A percentile compares a stretch with the other conserved stretches of the same genome.
These are phyloP conservation scores for Heliconius ethilla DNA, from an alignment of 2,888 invertebrate species.

Conservation along the genomic window DNA sequence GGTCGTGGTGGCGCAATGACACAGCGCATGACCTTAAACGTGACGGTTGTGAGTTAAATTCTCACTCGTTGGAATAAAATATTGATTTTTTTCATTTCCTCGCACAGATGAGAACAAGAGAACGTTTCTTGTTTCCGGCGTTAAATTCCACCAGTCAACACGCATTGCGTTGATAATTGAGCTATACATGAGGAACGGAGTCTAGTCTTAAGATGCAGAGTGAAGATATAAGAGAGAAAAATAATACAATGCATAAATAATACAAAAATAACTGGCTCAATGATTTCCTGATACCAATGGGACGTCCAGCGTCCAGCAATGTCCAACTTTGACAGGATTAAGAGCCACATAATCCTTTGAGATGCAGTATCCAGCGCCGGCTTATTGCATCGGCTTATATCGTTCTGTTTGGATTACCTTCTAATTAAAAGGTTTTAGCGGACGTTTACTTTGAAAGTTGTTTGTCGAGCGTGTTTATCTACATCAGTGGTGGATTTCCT, in stretches of 20 bases:
- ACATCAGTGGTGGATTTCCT: neutral
- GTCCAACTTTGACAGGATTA: constrained; percentile 40
- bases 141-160: too few relatives aligned
- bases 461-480: neutral
- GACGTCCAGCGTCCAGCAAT: neutral
- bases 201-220: too few relatives aligned
- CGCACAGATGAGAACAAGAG: too few relatives aligned
- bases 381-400: constrained; percentile 38
- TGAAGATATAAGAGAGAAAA: too few relatives aligned
- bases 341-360: constrained; percentile 38
- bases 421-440: constrained; percentile 21
- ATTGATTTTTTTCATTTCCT: too few relatives aligned
- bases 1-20: neutral
- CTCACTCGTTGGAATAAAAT: too few relatives aligned
- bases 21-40: too few relatives aligned
- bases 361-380: constrained; percentile 29
- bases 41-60: too few relatives aligned
- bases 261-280: constrained; percentile 33
- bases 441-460: constrained; percentile 4
- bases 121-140: too few relatives aligned
- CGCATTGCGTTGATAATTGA: too few relatives aligned
- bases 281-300: constrained; percentile 40
- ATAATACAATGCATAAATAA: too few relatives aligned
- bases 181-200: too few relatives aligned
- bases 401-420: constrained; percentile 31